Conservation (phyloP, 2,113 vertebrate species). For the Zosterops pallidus region DNA sequence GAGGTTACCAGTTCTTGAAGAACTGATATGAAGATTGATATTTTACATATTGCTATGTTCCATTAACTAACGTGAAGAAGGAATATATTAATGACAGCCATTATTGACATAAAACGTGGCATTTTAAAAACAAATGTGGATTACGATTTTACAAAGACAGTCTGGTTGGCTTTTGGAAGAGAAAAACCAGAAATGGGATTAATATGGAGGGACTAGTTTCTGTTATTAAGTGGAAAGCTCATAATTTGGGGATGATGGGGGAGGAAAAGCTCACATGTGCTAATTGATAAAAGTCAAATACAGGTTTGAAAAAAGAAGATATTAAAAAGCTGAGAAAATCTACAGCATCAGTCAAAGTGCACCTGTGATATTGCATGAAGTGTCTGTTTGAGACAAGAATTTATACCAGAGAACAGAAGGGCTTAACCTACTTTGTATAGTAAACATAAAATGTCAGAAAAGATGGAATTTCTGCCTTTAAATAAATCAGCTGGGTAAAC, state of each 20-base stretch:
- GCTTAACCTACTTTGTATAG: neutral
- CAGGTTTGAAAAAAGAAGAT: neutral
- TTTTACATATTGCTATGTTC: neutral
- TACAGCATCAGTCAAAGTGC: neutral
- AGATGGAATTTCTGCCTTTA: neutral
- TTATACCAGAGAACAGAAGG: neutral
- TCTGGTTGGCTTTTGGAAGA: neutral
- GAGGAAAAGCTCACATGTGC: neutral
- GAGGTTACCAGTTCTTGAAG: neutral
- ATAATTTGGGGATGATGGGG: neutral
- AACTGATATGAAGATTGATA: neutral
- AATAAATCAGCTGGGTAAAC: neutral
- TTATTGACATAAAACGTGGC: neutral
- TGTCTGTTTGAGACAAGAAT: neutral
- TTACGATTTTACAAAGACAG: neutral
- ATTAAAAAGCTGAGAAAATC: neutral
- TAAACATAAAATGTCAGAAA: neutral
- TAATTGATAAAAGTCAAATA: neutral
- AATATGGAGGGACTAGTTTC: neutral
- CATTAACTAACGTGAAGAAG: neutral
- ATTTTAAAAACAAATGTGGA: neutral
- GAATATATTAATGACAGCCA: neutral
- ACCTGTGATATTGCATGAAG: neutral
- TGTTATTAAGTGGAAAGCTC: neutral
- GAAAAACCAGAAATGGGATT: neutral